Conservation (phyloP, 2,888 invertebrate species). For the Synanthedon andrenaeformis region DNA sequence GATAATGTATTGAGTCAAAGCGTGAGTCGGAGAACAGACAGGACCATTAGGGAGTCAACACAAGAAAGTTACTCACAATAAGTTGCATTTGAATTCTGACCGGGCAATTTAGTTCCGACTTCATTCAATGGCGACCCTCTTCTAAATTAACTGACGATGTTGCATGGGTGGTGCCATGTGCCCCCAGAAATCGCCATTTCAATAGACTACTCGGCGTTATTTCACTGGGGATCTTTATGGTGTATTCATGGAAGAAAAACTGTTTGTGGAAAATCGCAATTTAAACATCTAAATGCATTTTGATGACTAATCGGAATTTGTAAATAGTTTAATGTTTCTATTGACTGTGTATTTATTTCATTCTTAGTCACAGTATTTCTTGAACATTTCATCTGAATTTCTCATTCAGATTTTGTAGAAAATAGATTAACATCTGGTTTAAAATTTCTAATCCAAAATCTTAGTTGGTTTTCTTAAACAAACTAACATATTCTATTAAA, state of each 20-base stretch:
- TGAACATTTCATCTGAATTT: no score
- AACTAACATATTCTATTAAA: no score
- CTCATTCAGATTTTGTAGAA: no score
- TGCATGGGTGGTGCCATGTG: neutral
- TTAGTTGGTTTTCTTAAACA: no score
- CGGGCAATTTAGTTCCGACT: neutral
- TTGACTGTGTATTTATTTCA: no score
- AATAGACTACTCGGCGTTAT: slow-evolving; percentile 32
- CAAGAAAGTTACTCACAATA: neutral
- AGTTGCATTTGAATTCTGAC: neutral
- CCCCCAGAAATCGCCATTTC: slow-evolving; percentile 28
- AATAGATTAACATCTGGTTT: no score
- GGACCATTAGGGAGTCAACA: neutral
- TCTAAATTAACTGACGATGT: neutral
- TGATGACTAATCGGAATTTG: slow-evolving; percentile 30
- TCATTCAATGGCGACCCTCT: neutral
- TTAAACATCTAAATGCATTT: slow-evolving; percentile 31
- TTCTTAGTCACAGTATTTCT: no score
- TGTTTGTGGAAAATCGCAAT: slow-evolving; percentile 32
- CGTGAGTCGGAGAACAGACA: neutral
- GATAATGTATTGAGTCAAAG: neutral
- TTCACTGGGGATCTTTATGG: slow-evolving; percentile 29
- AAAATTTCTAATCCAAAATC: no score
- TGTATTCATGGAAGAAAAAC: slow-evolving; percentile 25
- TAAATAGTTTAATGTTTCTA: slow-evolving; percentile 8